These are phyloP conservation scores for Neotoxoptera formosana DNA, from an alignment of 1,140 invertebrate species.

Conservation along the genomic window DNA sequence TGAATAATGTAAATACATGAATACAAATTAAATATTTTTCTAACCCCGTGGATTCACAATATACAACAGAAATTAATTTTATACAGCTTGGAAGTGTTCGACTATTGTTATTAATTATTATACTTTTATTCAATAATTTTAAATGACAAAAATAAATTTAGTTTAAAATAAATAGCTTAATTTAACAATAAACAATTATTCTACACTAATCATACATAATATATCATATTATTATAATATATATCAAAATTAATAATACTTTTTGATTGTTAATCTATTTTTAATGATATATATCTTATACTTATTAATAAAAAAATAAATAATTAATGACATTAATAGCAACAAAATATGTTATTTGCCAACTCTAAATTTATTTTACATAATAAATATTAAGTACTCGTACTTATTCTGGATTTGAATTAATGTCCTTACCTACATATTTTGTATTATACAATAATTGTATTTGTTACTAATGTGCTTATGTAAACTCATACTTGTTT, in stretches of 20 bases:
- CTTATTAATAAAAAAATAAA: background rate
- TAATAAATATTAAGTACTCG: background rate
- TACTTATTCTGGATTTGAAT: background rate
- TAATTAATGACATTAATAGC: background rate
- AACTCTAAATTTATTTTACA: slow-evolving; percentile 15
- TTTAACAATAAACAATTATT: too few relatives aligned
- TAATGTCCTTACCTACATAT: background rate
- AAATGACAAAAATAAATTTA: background rate
- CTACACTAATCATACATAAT: too few relatives aligned
- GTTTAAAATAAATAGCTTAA: background rate
- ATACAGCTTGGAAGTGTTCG: background rate
- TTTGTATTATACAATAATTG: background rate
- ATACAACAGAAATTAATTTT: background rate
- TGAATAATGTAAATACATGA: background rate
- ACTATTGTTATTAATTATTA: background rate
- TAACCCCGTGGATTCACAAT: background rate
- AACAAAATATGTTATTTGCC: background rate
- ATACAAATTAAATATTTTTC: background rate
- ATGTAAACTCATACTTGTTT: background rate
- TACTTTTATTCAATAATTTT: background rate
- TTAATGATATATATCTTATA: background rate
- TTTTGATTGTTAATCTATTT: background rate
- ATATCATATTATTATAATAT: too few relatives aligned
- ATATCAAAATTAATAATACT: too few relatives aligned
- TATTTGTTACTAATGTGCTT: background rate